Percentiles rank a stretch among this genome's conserved stretches.
phyloP scores from a whole-genome alignment of 2,888 invertebrate species.

The Escarpia spicata region DNA sequence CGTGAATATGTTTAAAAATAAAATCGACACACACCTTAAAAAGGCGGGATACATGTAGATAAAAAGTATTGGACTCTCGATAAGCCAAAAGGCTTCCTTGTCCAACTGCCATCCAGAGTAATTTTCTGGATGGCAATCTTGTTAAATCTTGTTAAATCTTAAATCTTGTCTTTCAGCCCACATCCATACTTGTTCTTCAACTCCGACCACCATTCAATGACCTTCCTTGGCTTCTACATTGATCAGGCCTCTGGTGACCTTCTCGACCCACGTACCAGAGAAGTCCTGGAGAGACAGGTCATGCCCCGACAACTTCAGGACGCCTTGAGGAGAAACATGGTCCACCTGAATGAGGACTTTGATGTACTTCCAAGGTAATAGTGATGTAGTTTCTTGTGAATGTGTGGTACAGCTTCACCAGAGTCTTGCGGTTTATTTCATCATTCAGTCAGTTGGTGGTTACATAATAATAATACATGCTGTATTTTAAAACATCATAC shows the following conservation, averaged over 20 bases:
- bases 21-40: no score
- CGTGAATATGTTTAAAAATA: no score
- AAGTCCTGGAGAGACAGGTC: constrained; percentile 47
- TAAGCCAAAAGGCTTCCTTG: no score
- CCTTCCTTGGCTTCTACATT: constrained; percentile 61
- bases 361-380: constrained; percentile 53
- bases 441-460: neutral
- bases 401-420: neutral
- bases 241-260: constrained; percentile 49
- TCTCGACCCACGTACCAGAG: constrained; percentile 51
- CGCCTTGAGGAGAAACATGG: constrained; percentile 50
- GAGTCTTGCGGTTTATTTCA: neutral
- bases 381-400: neutral
- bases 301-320: constrained; percentile 49
- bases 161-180: constrained; percentile 50
- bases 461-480: neutral
- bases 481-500: neutral
- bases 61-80: no score
- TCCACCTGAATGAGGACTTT: constrained; percentile 56
- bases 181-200: constrained; percentile 63
- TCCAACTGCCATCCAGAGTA: no score
- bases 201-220: constrained; percentile 52
- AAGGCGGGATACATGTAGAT: no score
- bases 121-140: no score
- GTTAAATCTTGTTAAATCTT: no score